Conservation (phyloP, 2,113 vertebrate species). For the Hippocampus mohnikei region DNA sequence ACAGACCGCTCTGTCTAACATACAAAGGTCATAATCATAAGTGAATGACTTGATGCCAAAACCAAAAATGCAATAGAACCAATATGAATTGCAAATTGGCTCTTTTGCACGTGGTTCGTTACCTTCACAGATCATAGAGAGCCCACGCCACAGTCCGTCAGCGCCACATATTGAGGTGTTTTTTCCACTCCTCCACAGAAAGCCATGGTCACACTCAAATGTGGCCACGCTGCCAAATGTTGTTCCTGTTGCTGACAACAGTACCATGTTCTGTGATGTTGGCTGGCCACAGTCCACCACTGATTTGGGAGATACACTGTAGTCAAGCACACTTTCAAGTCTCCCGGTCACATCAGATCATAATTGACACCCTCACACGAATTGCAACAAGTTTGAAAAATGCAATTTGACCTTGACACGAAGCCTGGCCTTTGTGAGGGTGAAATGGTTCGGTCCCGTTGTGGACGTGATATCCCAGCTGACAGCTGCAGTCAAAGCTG, state of each 20-base stretch:
- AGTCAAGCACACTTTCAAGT: neutral
- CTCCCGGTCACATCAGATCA: neutral
- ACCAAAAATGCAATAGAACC: neutral
- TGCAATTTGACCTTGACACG: slow-evolving; percentile 75
- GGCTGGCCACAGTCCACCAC: slow-evolving; percentile 72
- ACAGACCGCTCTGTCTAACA: neutral
- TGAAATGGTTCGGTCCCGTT: slow-evolving; percentile 74
- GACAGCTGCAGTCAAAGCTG: slow-evolving; percentile 81
- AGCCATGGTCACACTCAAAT: slow-evolving; percentile 66
- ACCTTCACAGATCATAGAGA: slow-evolving; percentile 72
- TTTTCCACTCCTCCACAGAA: slow-evolving; percentile 57
- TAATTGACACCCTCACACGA: neutral
- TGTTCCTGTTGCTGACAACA: slow-evolving; percentile 50
- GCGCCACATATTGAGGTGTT: slow-evolving; percentile 62
- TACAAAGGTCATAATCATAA: neutral
- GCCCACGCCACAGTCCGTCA: slow-evolving; percentile 65
- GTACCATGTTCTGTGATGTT: slow-evolving; percentile 14
- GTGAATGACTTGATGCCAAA: neutral
- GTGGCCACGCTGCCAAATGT: slow-evolving; percentile 50
- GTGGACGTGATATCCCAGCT: slow-evolving; percentile 74
- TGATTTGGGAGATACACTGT: slow-evolving; percentile 21
- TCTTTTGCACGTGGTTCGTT: slow-evolving; percentile 21
- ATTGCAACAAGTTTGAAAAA: neutral
- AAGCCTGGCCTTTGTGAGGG: slow-evolving; percentile 51
- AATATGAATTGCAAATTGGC: neutral